phyloP scores from a whole-genome alignment of 2,113 vertebrate species.

The Hemicordylus capensis region DNA sequence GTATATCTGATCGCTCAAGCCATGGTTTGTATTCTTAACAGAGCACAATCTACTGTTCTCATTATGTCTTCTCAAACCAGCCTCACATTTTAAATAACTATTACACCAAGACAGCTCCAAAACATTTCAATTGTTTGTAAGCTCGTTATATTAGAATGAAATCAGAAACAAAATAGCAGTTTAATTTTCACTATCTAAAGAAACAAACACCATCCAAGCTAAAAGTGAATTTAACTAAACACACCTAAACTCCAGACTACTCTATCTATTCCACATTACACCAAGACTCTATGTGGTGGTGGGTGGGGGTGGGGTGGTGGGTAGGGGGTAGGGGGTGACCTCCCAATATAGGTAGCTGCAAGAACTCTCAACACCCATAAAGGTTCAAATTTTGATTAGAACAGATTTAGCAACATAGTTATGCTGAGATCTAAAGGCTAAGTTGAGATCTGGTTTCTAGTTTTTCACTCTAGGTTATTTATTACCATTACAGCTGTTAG shows the following conservation, averaged over 20 bases:
- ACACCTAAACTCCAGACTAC: background rate
- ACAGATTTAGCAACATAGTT: background rate
- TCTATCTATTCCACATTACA: background rate
- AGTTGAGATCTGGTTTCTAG: background rate
- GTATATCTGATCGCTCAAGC: too few species aligned
- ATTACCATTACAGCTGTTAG: background rate
- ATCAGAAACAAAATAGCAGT: background rate
- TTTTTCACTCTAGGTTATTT: background rate
- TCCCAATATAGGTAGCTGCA: background rate
- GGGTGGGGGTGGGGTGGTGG: too few species aligned
- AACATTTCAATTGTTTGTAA: too few species aligned
- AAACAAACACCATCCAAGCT: background rate
- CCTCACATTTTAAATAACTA: too few species aligned
- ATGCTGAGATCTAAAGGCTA: background rate
- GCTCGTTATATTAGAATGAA: background rate
- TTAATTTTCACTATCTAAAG: too few species aligned
- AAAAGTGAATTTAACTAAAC: background rate
- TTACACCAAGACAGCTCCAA: too few species aligned
- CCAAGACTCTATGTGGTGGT: too few species aligned
- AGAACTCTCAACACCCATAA: background rate
- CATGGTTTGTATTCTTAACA: too few species aligned
- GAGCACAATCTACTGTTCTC: too few species aligned
- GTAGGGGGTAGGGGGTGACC: fast-evolving
- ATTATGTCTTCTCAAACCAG: too few species aligned
- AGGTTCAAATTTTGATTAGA: background rate